Base-by-base conservation (phyloP, 1,140 invertebrate genomes). In the Heterodera carotae region DNA sequence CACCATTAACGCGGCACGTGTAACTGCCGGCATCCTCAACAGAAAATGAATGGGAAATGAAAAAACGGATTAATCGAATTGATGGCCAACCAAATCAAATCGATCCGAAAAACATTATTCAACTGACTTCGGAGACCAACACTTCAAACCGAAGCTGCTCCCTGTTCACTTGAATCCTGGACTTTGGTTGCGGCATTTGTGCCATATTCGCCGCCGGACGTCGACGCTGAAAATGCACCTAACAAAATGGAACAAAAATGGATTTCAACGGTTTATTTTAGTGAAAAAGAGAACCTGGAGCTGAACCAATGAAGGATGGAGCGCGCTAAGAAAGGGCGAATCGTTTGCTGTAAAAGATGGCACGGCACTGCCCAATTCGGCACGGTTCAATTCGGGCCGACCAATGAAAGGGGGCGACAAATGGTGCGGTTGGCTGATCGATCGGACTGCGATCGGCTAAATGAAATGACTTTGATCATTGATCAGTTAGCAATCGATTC, bases 21-120 rank as follows among this genome's bases (percentile, higher is more conserved):
- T 82, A 82, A 34, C 83, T 77, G 22, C 83, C 83, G 15, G 66
- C 69, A 33, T 82, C 81, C 70, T 76, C 62, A 27, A 70, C 31
- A 1, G 39, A 43, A 43, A 43, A 43, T 10, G 39, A 43, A n/a
- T n/a, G n/a, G n/a, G n/a, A 43, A 43, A 43, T 43, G 39, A 43
- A 8, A 6, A 43, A 43, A 43, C 39, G 12, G 39, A 8, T 12
- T 12, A 43, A 43, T 8, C 22, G 48, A 56, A 8, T 56, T 22
- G 48, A 56, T 56, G 48, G 12, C 15, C 48, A 5, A 22, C 48
- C 22, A 53, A 53, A 15, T 22, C 10, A 2, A 8, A 43, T 53
- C 48, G 3, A 53, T 12, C 48, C 48, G 12, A 31, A n/a, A 67
- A 22, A 25, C 33, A n/a, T n/a, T n/a, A n/a, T n/a, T 70, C 10